A percentile compares a stretch with the other conserved stretches of the same genome.
Conservation (phyloP, 1,140 invertebrate genomes). For the Drosophila guanche region DNA sequence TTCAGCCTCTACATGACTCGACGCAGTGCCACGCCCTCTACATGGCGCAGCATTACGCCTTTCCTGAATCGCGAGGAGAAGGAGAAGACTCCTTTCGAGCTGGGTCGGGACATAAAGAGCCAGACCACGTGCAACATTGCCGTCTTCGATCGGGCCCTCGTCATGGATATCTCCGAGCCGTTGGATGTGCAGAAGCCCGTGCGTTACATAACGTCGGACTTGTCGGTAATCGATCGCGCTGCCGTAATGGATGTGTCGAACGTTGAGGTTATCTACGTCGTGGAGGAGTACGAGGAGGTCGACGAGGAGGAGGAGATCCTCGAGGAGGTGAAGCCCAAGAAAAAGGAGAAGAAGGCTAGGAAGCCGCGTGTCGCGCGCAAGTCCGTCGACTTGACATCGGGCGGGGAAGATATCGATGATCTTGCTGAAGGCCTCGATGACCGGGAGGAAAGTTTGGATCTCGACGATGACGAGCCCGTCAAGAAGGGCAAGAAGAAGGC, state of each 20-base stretch:
- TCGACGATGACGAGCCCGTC: slow-evolving; percentile 75
- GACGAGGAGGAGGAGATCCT: slow-evolving; percentile 74
- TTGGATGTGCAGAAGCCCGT: slow-evolving; percentile 76
- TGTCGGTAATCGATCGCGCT: slow-evolving; percentile 83
- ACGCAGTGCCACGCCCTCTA: slow-evolving; percentile 80
- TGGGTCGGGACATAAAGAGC: slow-evolving; percentile 73
- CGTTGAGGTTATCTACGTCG: slow-evolving; percentile 83
- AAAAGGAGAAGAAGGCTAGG: slow-evolving; percentile 72
- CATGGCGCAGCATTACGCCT: slow-evolving; percentile 82
- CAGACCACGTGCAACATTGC: slow-evolving; percentile 82
- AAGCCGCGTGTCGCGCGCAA: slow-evolving; percentile 69
- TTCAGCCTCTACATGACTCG: slow-evolving; percentile 76
- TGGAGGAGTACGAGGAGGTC: slow-evolving; percentile 81
- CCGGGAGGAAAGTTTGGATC: slow-evolving; percentile 68
- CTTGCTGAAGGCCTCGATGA: slow-evolving; percentile 51
- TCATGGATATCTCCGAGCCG: slow-evolving; percentile 83
- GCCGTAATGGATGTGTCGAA: slow-evolving; percentile 83
- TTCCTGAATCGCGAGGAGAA: slow-evolving; percentile 82
- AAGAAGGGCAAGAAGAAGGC: slow-evolving; percentile 80
- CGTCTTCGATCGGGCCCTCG: slow-evolving; percentile 80
- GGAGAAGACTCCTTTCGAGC: slow-evolving; percentile 83
- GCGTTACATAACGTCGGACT: slow-evolving; percentile 83
- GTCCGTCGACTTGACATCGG: slow-evolving; percentile 65
- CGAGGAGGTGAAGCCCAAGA: slow-evolving; percentile 77
- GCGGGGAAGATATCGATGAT: slow-evolving; percentile 41